A percentile compares a stretch with the other conserved stretches of the same genome.
phyloP scores from a whole-genome alignment of 2,888 invertebrate genomes.

The Agrenia bidenticulata region DNA sequence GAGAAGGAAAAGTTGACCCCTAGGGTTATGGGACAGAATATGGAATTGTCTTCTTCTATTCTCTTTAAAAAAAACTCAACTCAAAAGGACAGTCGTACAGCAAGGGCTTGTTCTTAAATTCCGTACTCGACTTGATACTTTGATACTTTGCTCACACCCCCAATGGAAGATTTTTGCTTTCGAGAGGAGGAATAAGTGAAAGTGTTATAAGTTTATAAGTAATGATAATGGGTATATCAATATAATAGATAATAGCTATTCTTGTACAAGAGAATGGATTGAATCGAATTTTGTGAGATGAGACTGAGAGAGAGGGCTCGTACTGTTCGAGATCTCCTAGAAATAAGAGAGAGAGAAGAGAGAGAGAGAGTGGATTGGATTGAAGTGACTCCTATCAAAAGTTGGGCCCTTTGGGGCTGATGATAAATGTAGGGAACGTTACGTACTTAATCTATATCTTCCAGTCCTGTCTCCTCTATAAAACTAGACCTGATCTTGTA shows the following conservation, averaged over 20 bases:
- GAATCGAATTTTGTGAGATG: constrained; percentile 1
- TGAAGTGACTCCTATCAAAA: constrained; percentile 45
- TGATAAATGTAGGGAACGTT: constrained; percentile 49
- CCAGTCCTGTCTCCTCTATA: neutral
- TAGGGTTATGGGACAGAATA: no score
- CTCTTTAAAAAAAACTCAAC: no score
- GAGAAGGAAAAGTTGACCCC: no score
- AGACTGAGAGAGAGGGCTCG: neutral
- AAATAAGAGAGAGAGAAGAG: no score
- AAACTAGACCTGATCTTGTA: no score
- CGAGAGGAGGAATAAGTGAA: constrained; percentile 8
- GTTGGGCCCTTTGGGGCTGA: constrained; percentile 51
- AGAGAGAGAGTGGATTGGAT: constrained; percentile 5
- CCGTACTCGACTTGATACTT: no score
- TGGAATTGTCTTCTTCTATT: no score
- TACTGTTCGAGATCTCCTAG: no score
- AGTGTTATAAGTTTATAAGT: constrained; percentile 6
- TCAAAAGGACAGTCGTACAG: no score
- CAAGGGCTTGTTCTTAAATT: no score
- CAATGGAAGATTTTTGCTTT: neutral
- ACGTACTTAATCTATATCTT: constrained; percentile 43
- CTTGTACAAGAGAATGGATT: no score
- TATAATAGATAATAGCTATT: neutral
- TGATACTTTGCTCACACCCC: no score
- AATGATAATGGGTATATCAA: constrained; percentile 2